Evolutionary conservation across 2,113 vertebrate species (phyloP), one percentile per base, ranked within the genome.

Genomic region (Steatornis caripensis): DNA sequence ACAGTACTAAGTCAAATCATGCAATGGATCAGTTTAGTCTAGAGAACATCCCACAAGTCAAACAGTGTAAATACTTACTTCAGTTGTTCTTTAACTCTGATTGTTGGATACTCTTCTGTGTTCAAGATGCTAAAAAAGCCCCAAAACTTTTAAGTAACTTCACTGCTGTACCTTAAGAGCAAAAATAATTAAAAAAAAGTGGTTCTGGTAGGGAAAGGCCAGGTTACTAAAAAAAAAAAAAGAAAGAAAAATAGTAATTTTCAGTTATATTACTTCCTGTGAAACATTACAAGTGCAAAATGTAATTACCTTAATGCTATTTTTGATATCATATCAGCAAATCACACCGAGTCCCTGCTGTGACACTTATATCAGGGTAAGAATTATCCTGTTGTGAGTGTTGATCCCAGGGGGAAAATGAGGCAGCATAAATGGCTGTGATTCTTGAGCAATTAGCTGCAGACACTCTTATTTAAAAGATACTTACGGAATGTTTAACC

Each of bases 241-340:
- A 58, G 17, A 57, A n/a, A n/a, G n/a, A 87, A 78, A 78, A 70
- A 57, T 22, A 70, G 32, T 72, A 87, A 80, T 98, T 98, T 98
- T 96, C 97, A 93, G 96, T 89, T 82, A 76, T 93, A 97, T 93
- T 96, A 95, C 88, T 91, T 82, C 66, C 87, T 90, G 82, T 97
- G 97, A 98, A 98, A 98, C 96, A 98, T 97, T 97, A 93, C 84
- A 83, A 97, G 97, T 96, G 96, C 93, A 95, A 96, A 97, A 97
- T 93, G 95, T 98, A 98, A 98, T 98, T 98, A 98, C 95, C 96
- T 97, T 98, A 98, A 98, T 98, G 98, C 95, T 98, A 98, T 98
- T 98, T 98, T 98, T 98, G 96, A 98, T 98, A 98, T 97, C 94
- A 96, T 98, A 98, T 98, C 98, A 98, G 98, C 97, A 98, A 98